Evolutionary conservation across 2,888 invertebrate genomes (phyloP), one percentile per base, ranked within the genome.

Genomic region (Phoronis australis): DNA sequence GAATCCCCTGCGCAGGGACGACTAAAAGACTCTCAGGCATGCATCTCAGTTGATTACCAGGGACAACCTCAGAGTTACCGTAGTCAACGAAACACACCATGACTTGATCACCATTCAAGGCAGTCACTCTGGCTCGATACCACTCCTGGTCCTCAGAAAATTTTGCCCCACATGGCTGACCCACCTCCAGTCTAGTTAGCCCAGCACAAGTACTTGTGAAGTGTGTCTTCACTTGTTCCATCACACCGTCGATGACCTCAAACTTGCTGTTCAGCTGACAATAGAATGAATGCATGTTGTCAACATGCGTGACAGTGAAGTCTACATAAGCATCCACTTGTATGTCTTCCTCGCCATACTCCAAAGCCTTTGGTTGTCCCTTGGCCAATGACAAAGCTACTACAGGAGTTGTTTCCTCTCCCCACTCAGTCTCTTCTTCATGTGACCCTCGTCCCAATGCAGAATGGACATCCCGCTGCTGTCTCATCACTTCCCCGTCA

Each of bases 71-170:
- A 2, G 20, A 20, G 24, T 54, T 54, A 9, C 54, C 54, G 43
- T 45, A 48, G 27, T 54, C 50, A 3, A 51, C 42, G 21, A 54
- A 50, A 9, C 39, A 23, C 12, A 54, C 54, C 15, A 24, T 42
- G 15, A 42, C 31, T 18, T 40, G n/a, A 20, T 41, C 20, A 31
- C 61, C 64, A 15, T 9, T 12, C 31, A 31, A 9, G 9, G 31
- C 9, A 12, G 31, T 31, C 9, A 31, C 31, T 12, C 9, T 15
- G 9, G 31, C 31, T 49, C 69, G 52, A 42, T 68, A 66, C 67
- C 67, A 69, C 15, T 54, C 54, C 31, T 59, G 48, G 42, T 66
- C 67, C 25, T 60, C 65, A 41, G 56, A 60, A 46, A 59, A 69
- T 39, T 63, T 60, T 12, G 65, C 66, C 15, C 9, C 15, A 31